Evolutionary conservation across 2,888 invertebrate genomes (phyloP).

Genomic region (Charanyca ferruginea): DNA sequence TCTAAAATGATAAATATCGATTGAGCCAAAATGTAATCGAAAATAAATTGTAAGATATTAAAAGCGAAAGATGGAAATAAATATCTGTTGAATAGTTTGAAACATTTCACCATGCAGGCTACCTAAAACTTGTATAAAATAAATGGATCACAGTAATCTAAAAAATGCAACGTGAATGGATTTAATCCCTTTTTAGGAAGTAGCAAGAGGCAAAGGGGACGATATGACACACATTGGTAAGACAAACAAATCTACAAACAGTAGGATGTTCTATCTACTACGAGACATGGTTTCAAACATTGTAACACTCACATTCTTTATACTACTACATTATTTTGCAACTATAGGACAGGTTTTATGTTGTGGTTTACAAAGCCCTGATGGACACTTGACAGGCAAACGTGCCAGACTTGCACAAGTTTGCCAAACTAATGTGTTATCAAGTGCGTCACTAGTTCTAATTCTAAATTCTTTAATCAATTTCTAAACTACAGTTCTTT

Average conservation of each 20-base stretch:
- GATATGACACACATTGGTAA: conserved; percentile 77
- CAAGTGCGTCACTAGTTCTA: conserved; percentile 85
- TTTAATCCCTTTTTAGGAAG: conserved; percentile 61
- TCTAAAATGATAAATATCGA: conserved; percentile 81
- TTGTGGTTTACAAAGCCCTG: conserved; percentile 88
- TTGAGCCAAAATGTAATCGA: conserved; percentile 89
- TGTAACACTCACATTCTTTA: conserved; percentile 77
- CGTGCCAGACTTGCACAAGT: conserved; percentile 77
- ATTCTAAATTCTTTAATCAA: conserved; percentile 73
- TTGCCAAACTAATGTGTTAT: conserved; percentile 78
- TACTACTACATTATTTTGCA: conserved; percentile 87
- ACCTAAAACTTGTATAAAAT: conserved; percentile 63
- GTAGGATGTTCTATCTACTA: conserved; percentile 83
- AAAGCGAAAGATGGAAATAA: conserved; percentile 66
- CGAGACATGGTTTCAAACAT: conserved; percentile 75
- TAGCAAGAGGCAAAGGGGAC: conserved; percentile 71
- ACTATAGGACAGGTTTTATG: conserved; percentile 90
- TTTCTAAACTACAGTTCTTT: conserved; percentile 74
- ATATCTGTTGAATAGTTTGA: conserved; percentile 41
- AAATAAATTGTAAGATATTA: conserved; percentile 73
- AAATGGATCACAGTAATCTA: conserved; percentile 59
- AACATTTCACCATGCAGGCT: conserved; percentile 68
- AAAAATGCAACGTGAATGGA: conserved; percentile 64
- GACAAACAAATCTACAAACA: conserved; percentile 77
- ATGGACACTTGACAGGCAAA: conserved; percentile 81